Conservation (phyloP, 2,797 vertebrate species). For the Sebastolobus altivelis region DNA sequence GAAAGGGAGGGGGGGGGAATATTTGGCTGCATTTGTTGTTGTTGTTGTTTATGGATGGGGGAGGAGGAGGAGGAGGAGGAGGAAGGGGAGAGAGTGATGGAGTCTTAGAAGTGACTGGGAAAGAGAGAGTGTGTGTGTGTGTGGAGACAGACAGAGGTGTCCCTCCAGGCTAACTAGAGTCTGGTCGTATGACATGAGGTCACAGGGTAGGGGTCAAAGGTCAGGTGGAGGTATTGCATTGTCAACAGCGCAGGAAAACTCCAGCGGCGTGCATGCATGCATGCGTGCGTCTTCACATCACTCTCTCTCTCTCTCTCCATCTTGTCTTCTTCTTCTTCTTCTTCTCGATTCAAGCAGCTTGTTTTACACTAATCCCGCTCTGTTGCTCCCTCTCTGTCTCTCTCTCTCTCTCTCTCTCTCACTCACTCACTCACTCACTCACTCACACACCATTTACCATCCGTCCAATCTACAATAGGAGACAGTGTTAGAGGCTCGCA, state of each 20-base stretch:
- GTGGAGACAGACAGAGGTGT: slow-evolving; percentile 34
- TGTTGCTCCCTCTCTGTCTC: slow-evolving; percentile 21
- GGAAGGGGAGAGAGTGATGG: slow-evolving; percentile 29
- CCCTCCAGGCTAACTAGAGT: slow-evolving; percentile 64
- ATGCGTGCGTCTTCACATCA: too few species aligned
- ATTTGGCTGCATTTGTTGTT: slow-evolving; percentile 49
- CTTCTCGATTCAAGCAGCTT: slow-evolving; percentile 39
- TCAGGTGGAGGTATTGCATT: slow-evolving; percentile 72
- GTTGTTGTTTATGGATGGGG: slow-evolving; percentile 54
- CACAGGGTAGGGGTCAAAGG: slow-evolving; percentile 72
- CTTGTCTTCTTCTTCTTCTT: slow-evolving; percentile 5
- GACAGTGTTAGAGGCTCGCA: slow-evolving; percentile 73
- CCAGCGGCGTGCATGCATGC: slow-evolving; percentile 8
- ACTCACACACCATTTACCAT: slow-evolving; percentile 39
- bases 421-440: not conserved
- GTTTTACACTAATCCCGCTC: slow-evolving; percentile 45
- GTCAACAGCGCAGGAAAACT: slow-evolving; percentile 64
- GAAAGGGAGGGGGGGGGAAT: slow-evolving; percentile 16
- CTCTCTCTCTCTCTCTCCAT: not conserved
- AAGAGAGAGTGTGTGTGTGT: not conserved
- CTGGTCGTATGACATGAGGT: slow-evolving; percentile 80
- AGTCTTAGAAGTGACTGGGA: slow-evolving; percentile 30
- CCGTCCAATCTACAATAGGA: slow-evolving; percentile 72
- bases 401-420: not conserved
- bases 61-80: not conserved